phyloP scores from a whole-genome alignment of 1,140 invertebrate species.

The Nebria ingens region DNA sequence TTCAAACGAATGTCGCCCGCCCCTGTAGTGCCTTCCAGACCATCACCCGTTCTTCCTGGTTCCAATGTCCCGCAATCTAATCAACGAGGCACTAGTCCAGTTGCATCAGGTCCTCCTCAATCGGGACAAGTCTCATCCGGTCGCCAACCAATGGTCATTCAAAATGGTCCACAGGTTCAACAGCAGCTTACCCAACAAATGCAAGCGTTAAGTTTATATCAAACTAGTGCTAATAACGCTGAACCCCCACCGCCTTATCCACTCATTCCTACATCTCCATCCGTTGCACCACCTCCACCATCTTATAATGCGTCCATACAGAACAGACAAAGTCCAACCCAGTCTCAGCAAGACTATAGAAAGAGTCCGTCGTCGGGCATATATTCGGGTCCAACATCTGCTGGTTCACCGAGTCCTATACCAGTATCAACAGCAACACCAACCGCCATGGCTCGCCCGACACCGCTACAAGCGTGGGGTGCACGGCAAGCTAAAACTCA shows the following conservation, averaged over 20 bases:
- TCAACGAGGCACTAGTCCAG: conserved; percentile 67
- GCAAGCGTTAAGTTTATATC: conserved; percentile 73
- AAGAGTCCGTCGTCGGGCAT: conserved; percentile 64
- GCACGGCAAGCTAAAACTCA: conserved; percentile 73
- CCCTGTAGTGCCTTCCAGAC: conserved; percentile 49
- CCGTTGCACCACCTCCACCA: conserved; percentile 59
- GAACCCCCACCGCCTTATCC: conserved; percentile 70
- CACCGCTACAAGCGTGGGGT: conserved; percentile 64
- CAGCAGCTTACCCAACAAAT: conserved; percentile 79
- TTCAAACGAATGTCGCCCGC: conserved; percentile 77
- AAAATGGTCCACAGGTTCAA: conserved; percentile 70
- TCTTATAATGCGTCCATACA: conserved; percentile 78
- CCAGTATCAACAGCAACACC: conserved; percentile 53
- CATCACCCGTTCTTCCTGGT: conserved; percentile 40
- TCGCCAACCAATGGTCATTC: conserved; percentile 66
- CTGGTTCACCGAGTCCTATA: conserved; percentile 70
- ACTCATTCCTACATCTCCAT: conserved; percentile 43
- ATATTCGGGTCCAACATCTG: conserved; percentile 67
- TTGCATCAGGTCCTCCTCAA: conserved; percentile 39
- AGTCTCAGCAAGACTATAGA: conserved; percentile 56
- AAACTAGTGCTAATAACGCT: conserved; percentile 42
- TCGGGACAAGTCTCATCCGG: conserved; percentile 36
- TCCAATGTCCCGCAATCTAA: conserved; percentile 35
- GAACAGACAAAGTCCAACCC: conserved; percentile 75
- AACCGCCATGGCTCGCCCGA: conserved; percentile 55